Percentiles rank a stretch among this genome's conserved stretches.
These are phyloP conservation scores for Protobothrops flavoviridis DNA, from an alignment of 2,113 vertebrate species.

Conservation along the genomic window DNA sequence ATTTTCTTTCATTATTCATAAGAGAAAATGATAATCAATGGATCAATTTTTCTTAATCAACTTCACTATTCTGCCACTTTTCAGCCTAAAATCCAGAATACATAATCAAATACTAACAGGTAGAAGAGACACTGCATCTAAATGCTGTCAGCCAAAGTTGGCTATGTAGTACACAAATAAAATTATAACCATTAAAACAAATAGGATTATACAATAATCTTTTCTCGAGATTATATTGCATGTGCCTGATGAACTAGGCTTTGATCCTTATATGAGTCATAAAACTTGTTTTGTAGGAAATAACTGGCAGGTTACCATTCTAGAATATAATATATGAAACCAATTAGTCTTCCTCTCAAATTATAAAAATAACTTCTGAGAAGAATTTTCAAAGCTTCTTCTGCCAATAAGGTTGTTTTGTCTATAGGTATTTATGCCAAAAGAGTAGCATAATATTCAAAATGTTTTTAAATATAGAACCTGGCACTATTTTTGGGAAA, in stretches of 20 bases:
- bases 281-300: neutral
- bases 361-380: neutral
- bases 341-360: neutral
- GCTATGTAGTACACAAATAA: neutral
- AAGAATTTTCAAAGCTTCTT: neutral
- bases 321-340: neutral
- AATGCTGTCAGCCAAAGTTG: neutral
- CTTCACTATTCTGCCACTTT: neutral
- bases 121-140: neutral
- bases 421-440: neutral
- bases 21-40: neutral
- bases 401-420: neutral
- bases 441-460: neutral
- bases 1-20: neutral
- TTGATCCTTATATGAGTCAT: neutral
- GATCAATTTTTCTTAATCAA: neutral
- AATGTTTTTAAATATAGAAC: neutral
- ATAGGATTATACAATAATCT: neutral
- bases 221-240: neutral
- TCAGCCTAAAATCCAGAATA: neutral
- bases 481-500: neutral
- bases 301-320: neutral
- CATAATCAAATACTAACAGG: neutral
- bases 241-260: neutral
- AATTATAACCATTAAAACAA: neutral